Base-by-base conservation (phyloP, 35 echinoderm and acorn worm species). In the Hemicentrotus pulcherrimus region DNA sequence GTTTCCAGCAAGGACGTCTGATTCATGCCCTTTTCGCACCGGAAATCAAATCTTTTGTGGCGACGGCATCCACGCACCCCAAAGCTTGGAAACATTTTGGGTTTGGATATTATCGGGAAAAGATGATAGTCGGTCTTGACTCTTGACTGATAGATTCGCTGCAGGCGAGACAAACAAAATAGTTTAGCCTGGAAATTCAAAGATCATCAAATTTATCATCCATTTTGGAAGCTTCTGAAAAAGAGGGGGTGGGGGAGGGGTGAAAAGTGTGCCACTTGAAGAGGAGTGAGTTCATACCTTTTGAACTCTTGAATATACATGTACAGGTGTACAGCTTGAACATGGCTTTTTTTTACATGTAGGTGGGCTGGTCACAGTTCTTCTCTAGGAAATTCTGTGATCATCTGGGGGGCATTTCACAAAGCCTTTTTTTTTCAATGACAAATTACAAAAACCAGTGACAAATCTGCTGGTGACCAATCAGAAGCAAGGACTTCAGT, bases 21-120 rank as follows among this genome's bases (percentile, higher is more conserved):
- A 78, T 78, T 78, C 65, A 78, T 78, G 65, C 65, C 65, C 65
- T 78, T 78, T 78, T 78, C 65, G 28, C 65, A 78, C 65, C 65
- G 65, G 65, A 78, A 78, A 78, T 78, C 65, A 78, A 78, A 78
- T 78, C 65, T 78, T 78, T 78, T 22, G 19, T 78, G 65, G 65
- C 22, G 65, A 78, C 28, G 19, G 4, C 65, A 78, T 78, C 65
- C 65, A 78, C 65, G 65, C 19, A 78, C 65, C 5, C 19, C 19
- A 13, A 28, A 78, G 65, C 65, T 28, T 78, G 19, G 22, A 78
- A 78, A 78, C 22, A 78, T n/a, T n/a, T n/a, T 22, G 28, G 9
- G 19, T n/a, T n/a, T 22, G 65, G 65, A 3, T 78, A 78, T 78
- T 78, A n/a, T 78, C 65, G 4, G 19, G 28, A 78, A 78, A 78